These are phyloP conservation scores for Neostethus bicornis DNA, from an alignment of 2,797 vertebrate species.

Conservation along the genomic window DNA sequence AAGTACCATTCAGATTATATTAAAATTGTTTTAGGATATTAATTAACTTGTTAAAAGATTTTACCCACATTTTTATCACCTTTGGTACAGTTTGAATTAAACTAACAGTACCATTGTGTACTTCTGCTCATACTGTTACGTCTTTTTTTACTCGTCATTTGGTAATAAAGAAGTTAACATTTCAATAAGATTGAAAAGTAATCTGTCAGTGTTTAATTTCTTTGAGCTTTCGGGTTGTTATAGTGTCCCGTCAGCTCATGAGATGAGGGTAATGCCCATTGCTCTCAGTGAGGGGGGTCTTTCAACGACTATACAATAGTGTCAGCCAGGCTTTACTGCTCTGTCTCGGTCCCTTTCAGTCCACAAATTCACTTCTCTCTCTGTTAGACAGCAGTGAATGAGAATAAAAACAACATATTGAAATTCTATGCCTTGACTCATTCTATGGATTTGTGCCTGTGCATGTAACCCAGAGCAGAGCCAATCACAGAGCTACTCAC, in stretches of 20 bases:
- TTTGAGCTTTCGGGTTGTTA: conserved; percentile 53
- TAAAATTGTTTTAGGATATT: conserved; percentile 51
- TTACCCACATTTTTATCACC: conserved; percentile 56
- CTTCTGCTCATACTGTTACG: conserved; percentile 40
- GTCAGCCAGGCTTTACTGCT: conserved; percentile 41
- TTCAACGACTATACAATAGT: conserved; percentile 66
- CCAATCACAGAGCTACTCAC: conserved; percentile 9
- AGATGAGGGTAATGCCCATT: conserved; percentile 55
- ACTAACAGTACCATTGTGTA: conserved; percentile 50
- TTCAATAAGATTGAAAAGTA: conserved; percentile 69
- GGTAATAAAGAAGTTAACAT: conserved; percentile 70
- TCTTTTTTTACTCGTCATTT: conserved; percentile 41
- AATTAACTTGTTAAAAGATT: conserved; percentile 72
- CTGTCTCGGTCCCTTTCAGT: conserved; percentile 26
- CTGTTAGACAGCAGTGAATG: conserved; percentile 20
- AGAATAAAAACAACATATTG: conserved; percentile 28
- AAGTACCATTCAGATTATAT: conserved; percentile 63
- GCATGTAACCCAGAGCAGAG: conserved; percentile 5
- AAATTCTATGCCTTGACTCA: conserved; percentile 18
- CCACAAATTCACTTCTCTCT: conserved; percentile 31
- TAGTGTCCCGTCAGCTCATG: conserved; percentile 56
- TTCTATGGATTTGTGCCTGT: conserved; percentile 18
- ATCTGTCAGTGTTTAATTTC: conserved; percentile 71
- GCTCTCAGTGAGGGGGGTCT: conserved; percentile 65
- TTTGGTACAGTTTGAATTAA: conserved; percentile 64